Conservation (phyloP, 1,140 invertebrate species). For the Drosophila pallidifrons region DNA sequence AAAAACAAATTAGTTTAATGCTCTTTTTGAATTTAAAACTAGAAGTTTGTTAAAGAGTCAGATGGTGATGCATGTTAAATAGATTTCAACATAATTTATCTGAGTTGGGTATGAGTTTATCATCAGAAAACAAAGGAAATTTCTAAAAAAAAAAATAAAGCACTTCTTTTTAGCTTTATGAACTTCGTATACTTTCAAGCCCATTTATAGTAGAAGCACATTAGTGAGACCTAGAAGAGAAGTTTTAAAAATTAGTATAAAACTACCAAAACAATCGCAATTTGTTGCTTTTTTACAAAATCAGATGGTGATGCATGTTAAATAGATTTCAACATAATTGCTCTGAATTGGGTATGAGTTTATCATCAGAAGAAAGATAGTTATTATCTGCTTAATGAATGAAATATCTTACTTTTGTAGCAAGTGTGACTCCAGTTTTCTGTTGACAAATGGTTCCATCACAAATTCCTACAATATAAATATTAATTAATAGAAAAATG, state of each 20-base stretch:
- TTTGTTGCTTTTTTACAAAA: neutral
- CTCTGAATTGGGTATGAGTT: slow-evolving; percentile 48
- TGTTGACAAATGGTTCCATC: no score
- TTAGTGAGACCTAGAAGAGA: neutral
- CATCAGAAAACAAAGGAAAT: slow-evolving; percentile 20
- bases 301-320: slow-evolving; percentile 74
- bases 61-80: slow-evolving; percentile 57
- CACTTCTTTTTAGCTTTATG: neutral
- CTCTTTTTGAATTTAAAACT: neutral
- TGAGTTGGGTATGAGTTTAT: slow-evolving; percentile 43
- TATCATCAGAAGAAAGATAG: slow-evolving; percentile 48
- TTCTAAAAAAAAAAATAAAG: no score
- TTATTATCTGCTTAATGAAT: no score
- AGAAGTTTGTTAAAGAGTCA: slow-evolving; percentile 15
- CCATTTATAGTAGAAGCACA: neutral
- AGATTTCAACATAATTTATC: slow-evolving; percentile 51
- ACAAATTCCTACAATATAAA: no score
- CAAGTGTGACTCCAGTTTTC: no score
- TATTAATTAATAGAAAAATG: no score
- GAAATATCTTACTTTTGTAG: no score
- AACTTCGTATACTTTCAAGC: no score
- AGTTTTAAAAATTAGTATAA: slow-evolving; percentile 4
- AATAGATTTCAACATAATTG: slow-evolving; percentile 52
- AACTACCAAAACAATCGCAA: neutral
- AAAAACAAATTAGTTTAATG: slow-evolving; percentile 19